Conservation (phyloP, 2,113 vertebrate species). For the Orientallactaga bullata region DNA sequence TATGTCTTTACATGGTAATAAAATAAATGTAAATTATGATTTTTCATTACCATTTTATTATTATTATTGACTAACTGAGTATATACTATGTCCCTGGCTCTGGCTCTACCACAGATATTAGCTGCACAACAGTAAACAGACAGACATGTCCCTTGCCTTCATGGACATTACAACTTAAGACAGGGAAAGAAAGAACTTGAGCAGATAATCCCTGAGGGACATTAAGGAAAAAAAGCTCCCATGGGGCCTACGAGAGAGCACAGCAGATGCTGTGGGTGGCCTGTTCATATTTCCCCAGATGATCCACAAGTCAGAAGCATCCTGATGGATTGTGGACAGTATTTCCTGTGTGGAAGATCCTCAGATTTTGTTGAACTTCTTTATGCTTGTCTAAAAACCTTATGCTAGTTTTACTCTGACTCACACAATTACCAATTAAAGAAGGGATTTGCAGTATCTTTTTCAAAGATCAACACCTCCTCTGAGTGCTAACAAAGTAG, state of each 20-base stretch:
- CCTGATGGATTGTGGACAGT: neutral
- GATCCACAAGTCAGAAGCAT: neutral
- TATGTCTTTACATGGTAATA: neutral
- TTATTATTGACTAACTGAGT: neutral
- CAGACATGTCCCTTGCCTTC: neutral
- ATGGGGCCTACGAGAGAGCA: neutral
- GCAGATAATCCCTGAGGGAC: neutral
- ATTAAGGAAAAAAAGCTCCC: neutral
- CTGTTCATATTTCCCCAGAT: fast-evolving
- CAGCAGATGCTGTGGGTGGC: neutral
- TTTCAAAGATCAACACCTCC: neutral
- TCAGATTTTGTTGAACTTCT: neutral
- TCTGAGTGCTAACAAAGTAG: neutral
- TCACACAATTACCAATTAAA: constrained; percentile 5
- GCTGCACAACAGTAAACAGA: neutral
- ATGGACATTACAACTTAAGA: neutral
- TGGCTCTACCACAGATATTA: neutral
- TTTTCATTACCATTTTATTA: neutral
- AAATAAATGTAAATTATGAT: neutral
- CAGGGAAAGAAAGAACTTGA: neutral
- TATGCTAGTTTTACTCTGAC: neutral
- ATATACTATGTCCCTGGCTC: neutral
- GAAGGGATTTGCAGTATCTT: neutral
- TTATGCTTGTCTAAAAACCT: neutral
- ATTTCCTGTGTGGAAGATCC: neutral